Percentiles rank a stretch among this genome's conserved stretches.
phyloP scores from a whole-genome alignment of 2,797 vertebrate genomes.

The Anguilla marmorata region DNA sequence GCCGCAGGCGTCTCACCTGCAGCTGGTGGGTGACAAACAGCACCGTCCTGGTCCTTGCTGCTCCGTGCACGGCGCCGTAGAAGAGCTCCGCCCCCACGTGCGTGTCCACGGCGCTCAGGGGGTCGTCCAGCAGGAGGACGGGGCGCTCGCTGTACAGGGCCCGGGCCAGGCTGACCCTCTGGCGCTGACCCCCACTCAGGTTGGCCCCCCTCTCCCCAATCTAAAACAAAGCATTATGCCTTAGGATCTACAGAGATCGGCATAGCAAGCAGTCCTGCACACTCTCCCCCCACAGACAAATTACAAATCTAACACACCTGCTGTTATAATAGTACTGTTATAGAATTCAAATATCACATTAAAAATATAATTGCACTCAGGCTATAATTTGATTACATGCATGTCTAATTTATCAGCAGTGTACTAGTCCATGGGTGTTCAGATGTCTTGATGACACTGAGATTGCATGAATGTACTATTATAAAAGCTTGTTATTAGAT shows the following conservation, averaged over 20 bases:
- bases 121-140: conserved; percentile 80
- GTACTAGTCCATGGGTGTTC: background rate
- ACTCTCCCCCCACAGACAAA: background rate
- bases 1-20: conserved; percentile 62
- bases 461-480: background rate
- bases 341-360: background rate
- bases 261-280: background rate
- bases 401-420: background rate
- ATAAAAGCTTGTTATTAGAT: background rate
- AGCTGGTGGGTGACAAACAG: conserved; percentile 84
- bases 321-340: background rate
- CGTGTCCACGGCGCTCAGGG: conserved; percentile 79
- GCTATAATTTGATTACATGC: background rate
- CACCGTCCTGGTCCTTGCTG: conserved; percentile 69
- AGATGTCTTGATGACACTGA: background rate
- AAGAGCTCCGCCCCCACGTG: conserved; percentile 77
- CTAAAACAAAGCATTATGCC: conserved; percentile 51
- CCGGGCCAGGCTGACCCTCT: conserved; percentile 79
- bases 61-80: conserved; percentile 66
- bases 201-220: conserved; percentile 81
- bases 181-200: conserved; percentile 80
- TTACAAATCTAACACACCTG: background rate
- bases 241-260: background rate
- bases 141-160: conserved; percentile 77
- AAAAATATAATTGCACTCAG: background rate